phyloP scores from a whole-genome alignment of 2,113 vertebrate genomes.

The Mobula hypostoma region DNA sequence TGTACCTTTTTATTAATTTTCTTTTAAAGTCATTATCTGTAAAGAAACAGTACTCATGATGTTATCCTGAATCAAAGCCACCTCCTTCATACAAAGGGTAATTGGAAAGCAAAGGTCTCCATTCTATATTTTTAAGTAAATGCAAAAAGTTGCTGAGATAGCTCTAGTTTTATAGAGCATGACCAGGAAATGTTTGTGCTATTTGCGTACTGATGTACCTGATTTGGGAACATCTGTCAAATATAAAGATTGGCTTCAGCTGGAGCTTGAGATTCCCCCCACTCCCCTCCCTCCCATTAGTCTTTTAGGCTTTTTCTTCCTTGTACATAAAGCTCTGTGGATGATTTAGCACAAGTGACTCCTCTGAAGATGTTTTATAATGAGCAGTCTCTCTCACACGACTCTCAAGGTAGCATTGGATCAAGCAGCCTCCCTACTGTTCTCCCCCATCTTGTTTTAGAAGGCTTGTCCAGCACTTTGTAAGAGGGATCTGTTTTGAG shows the following conservation, averaged over 20 bases:
- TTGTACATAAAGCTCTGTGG: too few relatives aligned
- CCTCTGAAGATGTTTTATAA: neutral
- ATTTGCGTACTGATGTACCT: slow-evolving; percentile 51
- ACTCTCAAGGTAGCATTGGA: neutral
- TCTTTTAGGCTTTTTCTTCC: slow-evolving; percentile 49
- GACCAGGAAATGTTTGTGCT: slow-evolving; percentile 71
- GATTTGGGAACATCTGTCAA: slow-evolving; percentile 63
- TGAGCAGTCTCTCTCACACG: neutral
- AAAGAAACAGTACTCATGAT: neutral
- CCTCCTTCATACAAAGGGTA: neutral
- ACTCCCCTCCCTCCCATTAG: slow-evolving; percentile 45
- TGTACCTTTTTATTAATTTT: neutral
- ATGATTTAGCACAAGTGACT: too few relatives aligned
- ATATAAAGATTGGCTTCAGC: slow-evolving; percentile 64
- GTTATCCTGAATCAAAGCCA: neutral
- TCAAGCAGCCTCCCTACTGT: neutral
- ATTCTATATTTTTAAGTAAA: slow-evolving; percentile 77
- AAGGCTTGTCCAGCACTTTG: neutral
- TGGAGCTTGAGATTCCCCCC: slow-evolving; percentile 49
- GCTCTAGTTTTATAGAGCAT: slow-evolving; percentile 77
- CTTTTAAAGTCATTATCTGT: neutral
- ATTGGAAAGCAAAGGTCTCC: slow-evolving; percentile 56
- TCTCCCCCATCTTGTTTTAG: neutral
- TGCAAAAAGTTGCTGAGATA: slow-evolving; percentile 66
- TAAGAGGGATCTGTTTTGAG: neutral